These are phyloP conservation scores for Spheniscus humboldti DNA, from an alignment of 2,797 vertebrate species.

Conservation along the genomic window DNA sequence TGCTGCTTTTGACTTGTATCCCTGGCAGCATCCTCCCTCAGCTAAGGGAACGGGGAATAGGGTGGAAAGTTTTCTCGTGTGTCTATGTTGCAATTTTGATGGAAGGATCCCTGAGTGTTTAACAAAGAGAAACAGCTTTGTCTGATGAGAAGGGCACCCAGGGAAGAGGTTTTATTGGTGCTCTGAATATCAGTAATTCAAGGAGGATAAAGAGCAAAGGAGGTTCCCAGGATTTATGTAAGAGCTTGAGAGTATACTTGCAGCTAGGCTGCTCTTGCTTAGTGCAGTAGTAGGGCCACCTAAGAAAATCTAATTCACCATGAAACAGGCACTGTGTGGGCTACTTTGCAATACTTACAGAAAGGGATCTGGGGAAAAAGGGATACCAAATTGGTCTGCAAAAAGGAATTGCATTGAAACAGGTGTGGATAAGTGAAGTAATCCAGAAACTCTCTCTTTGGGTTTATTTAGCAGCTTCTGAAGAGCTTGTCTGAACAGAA, in stretches of 20 bases:
- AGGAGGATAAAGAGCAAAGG: background rate
- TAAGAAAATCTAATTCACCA: background rate
- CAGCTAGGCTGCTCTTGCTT: background rate
- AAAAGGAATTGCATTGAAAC: background rate
- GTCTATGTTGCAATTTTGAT: background rate
- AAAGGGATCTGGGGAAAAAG: background rate
- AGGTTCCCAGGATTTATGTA: background rate
- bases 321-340: background rate
- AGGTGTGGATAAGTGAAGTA: background rate
- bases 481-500: conserved; percentile 11
- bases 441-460: background rate
- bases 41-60: background rate
- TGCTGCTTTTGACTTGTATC: background rate
- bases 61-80: background rate
- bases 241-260: background rate
- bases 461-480: background rate
- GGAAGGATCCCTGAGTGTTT: background rate
- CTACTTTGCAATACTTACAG: background rate
- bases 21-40: background rate
- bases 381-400: background rate
- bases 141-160: background rate
- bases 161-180: background rate
- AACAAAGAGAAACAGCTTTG: background rate
- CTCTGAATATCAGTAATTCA: background rate
- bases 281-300: background rate